These are phyloP conservation scores for Leptosomus discolor DNA, from an alignment of 2,113 vertebrate genomes.

Conservation along the genomic window DNA sequence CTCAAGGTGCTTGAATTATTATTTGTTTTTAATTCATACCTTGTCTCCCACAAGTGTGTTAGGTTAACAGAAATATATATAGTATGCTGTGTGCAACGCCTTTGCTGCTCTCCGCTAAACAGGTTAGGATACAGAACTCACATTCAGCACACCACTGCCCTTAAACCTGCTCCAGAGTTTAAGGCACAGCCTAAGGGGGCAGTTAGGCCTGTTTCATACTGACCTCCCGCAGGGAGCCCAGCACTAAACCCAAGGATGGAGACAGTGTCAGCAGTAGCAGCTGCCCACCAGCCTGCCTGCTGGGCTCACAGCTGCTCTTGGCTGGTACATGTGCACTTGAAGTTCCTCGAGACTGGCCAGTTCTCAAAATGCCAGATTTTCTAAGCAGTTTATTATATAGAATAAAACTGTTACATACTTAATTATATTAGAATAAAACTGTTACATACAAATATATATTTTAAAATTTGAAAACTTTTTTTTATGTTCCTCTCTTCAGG, in stretches of 20 bases:
- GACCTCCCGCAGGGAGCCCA: not conserved
- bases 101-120: not conserved
- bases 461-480: not conserved
- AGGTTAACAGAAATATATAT: not conserved
- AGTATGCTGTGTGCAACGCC: not conserved
- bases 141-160: not conserved
- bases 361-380: not conserved
- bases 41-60: not conserved
- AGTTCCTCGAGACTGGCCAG: not conserved
- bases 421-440: too few relatives aligned
- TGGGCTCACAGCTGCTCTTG: fast-evolving
- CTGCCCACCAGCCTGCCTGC: not conserved
- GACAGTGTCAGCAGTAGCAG: not conserved
- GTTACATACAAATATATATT: not conserved
- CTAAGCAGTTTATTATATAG: not conserved
- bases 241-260: not conserved
- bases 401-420: too few relatives aligned
- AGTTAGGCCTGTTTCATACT: not conserved
- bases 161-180: not conserved
- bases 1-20: not conserved
- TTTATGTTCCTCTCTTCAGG: not conserved
- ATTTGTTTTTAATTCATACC: not conserved
- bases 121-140: not conserved
- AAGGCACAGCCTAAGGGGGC: not conserved
- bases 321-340: not conserved